phyloP scores from a whole-genome alignment of 2,113 vertebrate genomes.

The Campylorhamphus procurvoides region DNA sequence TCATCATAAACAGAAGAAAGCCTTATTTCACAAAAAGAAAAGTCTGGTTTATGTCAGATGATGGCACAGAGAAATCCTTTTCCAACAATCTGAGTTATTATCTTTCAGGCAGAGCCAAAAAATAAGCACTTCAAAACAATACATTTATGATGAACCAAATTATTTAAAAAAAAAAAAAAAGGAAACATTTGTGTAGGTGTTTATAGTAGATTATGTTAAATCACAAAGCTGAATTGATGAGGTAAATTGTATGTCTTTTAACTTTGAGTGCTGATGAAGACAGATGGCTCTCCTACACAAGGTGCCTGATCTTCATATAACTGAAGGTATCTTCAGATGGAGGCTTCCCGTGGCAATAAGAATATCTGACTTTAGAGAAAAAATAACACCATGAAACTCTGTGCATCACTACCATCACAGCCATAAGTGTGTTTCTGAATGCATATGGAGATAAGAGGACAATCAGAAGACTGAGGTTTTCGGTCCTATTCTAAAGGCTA shows the following conservation, averaged over 20 bases:
- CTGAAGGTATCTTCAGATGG: neutral
- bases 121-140: neutral
- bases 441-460: neutral
- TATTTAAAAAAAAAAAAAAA: neutral
- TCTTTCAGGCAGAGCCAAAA: neutral
- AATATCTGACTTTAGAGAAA: neutral
- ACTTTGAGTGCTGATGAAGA: neutral
- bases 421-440: neutral
- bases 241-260: neutral
- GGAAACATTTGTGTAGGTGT: neutral
- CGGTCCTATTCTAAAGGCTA: neutral
- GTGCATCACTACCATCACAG: rapidly evolving
- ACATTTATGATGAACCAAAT: neutral
- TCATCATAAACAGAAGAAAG: neutral
- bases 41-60: neutral
- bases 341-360: neutral
- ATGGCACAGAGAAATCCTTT: neutral
- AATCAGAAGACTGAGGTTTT: neutral
- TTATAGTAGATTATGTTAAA: neutral
- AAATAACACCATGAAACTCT: neutral
- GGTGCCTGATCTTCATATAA: neutral
- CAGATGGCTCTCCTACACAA: neutral
- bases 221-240: neutral
- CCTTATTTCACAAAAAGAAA: neutral
- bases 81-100: neutral